phyloP scores from a whole-genome alignment of 2,113 vertebrate species.

The Terrapene triunguis region DNA sequence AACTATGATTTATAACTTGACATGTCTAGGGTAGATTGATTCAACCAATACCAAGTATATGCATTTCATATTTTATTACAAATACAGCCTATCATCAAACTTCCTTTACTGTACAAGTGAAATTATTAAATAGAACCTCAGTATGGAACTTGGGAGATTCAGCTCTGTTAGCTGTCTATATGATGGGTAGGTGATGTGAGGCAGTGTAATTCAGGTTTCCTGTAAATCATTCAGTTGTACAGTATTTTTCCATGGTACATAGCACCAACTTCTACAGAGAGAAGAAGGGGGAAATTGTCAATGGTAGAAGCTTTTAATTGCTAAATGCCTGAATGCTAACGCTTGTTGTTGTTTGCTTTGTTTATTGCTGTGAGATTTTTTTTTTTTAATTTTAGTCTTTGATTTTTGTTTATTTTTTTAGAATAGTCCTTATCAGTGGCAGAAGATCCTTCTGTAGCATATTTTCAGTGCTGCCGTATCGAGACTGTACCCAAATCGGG shows the following conservation, averaged over 20 bases:
- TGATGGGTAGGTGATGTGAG: neutral
- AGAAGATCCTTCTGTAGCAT: slow-evolving; percentile 99
- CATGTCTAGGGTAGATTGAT: neutral
- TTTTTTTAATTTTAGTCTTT: slow-evolving; percentile 69
- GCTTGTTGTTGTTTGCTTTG: slow-evolving; percentile 43
- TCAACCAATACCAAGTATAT: neutral
- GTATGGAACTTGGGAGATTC: neutral
- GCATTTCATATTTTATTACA: neutral
- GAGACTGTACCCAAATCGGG: slow-evolving; percentile 97
- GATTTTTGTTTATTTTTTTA: slow-evolving; percentile 90
- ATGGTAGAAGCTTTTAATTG: neutral
- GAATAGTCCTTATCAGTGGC: slow-evolving; percentile 99
- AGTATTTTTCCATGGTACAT: neutral
- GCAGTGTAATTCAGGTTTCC: neutral
- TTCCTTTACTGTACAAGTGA: neutral
- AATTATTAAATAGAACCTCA: neutral
- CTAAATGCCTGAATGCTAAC: slow-evolving; percentile 56
- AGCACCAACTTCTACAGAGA: slow-evolving; percentile 23
- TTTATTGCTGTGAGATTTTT: slow-evolving; percentile 64
- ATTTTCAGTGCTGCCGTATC: slow-evolving; percentile 99
- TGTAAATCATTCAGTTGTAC: accelerated
- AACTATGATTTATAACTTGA: neutral
- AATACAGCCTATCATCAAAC: neutral
- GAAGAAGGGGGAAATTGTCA: neutral
- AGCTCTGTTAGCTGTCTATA: neutral